Evolutionary conservation across 2,888 invertebrate genomes (phyloP), one percentile per base, ranked within the genome.

Genomic region (Sarcophaga variegata): DNA sequence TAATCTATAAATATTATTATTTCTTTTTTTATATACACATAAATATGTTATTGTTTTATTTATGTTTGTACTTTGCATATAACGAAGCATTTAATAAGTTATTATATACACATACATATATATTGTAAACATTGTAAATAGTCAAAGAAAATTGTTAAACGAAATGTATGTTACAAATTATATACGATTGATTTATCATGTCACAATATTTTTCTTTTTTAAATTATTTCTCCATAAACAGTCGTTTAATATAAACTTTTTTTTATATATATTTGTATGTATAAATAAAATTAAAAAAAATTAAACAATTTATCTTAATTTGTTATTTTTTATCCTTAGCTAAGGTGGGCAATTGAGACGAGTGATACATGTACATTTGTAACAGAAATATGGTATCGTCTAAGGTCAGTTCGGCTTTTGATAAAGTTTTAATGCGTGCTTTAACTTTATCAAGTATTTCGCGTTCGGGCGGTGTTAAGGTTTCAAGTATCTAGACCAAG

Each of bases 381-480:
- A 98, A 94, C 80, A 98, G 94, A 93, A 98, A 97, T 77, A 98
- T 95, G 0, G 97, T 97, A 82, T 96, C 96, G 90, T 98, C 97
- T 4, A 98, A 94, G 89, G 97, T 96, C 14, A 97, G 93, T 92
- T 98, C 97, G 0, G 97, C 96, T 11, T 95, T 95, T 88, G 96
- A 96, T 54, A 98, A 94, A 89, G 96, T 97, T 89, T 96, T 96
- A 69, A 97, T 96, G 54, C 95, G 95, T 71, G 94, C 95, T 91
- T 97, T 96, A 0, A 98, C 96, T 90, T 95, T 96, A 72, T 95
- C 95, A 0, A 98, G 94, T 47, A 97, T 95, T 83, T 96, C 95
- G 78, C 95, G 94, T 92, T 98, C 98, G 0, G 97, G 97, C 0
- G 97, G 97, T 0, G 98, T 97, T 82, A 98, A 95, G 90, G 97